A percentile compares a stretch with the other conserved stretches of the same genome.
Evolutionary conservation across 1,140 invertebrate genomes (phyloP).

Genomic region (Ephestia elutella): DNA sequence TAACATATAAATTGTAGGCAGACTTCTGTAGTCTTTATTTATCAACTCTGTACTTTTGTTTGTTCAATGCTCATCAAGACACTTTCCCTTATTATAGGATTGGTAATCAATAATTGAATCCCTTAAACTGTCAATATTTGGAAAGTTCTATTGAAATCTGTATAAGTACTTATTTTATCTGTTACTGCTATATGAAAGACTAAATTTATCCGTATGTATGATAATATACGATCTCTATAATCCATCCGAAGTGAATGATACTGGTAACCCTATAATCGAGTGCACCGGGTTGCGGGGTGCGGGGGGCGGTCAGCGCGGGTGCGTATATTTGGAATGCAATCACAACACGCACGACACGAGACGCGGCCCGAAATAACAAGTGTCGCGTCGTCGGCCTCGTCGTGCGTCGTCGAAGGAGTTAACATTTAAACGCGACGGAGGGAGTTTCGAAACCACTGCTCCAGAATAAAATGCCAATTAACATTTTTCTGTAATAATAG

Average conservation of each 20-base stretch:
- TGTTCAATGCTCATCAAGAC: too few species aligned
- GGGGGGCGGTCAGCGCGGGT: not conserved
- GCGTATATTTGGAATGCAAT: conserved; percentile 4
- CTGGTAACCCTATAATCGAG: not conserved
- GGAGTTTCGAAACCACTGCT: not conserved
- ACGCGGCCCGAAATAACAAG: not conserved
- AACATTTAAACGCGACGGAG: not conserved
- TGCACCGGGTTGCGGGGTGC: not conserved
- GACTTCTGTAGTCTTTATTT: too few species aligned
- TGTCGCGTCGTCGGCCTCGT: not conserved
- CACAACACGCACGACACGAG: not conserved
- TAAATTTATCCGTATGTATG: too few species aligned
- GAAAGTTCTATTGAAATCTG: too few species aligned
- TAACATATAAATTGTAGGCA: too few species aligned
- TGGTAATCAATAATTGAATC: too few species aligned
- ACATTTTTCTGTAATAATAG: not conserved
- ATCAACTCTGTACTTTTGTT: too few species aligned
- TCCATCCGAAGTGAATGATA: not conserved
- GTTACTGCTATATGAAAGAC: too few species aligned
- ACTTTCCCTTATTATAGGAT: too few species aligned
- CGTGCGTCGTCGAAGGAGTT: not conserved
- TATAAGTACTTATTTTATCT: too few species aligned
- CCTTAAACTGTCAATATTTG: too few species aligned
- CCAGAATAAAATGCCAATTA: not conserved
- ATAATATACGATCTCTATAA: too few species aligned